Evolutionary conservation across 2,888 invertebrate genomes (phyloP), one percentile per base, ranked within the genome.

Genomic region (Drosophila stalkeri): DNA sequence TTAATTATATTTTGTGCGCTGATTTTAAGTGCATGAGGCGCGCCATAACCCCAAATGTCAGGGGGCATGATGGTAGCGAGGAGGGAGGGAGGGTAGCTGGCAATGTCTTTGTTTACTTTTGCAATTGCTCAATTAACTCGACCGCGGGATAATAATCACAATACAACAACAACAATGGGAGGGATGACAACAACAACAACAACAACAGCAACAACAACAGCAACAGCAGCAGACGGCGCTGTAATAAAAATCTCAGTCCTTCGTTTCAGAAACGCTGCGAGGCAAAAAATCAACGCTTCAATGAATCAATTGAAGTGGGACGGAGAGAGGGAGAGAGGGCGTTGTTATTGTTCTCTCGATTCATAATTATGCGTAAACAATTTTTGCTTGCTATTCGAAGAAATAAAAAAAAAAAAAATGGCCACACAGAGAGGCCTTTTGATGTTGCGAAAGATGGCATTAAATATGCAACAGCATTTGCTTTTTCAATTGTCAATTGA

Each of bases 51-150:
- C 44, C 16, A 18, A 33, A 23, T 63, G 37, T 41, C 49, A 31
- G 14, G 12, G 14, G 2, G 37, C 4, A 5, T 5, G 5, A 14
- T 1, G 37, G 14, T 4, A 12, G 11, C 9, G 33, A 46, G 23
- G 55, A 44, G 1, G 31, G 41, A 0, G 54, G 41, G 43, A 31
- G 2, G 31, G 47, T 46, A 43, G 31, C 33, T 61, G 54, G 23
- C 57, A 64, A 72, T 75, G 77, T 74, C 72, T 67, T 78, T 82
- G 80, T 82, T 82, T 74, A 79, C 72, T 81, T 75, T 82, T 77
- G 78, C 82, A 82, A 83, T 82, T 83, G 82, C 82, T 83, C 82
- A 82, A 83, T 83, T 82, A 82, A 83, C 73, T 82, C 75, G 72
- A 82, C 81, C 82, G 72, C 76, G 61, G 78, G 72, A 78, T 74